Base-by-base conservation (phyloP, 2,888 invertebrate species). In the Drosophila nigricruria region DNA sequence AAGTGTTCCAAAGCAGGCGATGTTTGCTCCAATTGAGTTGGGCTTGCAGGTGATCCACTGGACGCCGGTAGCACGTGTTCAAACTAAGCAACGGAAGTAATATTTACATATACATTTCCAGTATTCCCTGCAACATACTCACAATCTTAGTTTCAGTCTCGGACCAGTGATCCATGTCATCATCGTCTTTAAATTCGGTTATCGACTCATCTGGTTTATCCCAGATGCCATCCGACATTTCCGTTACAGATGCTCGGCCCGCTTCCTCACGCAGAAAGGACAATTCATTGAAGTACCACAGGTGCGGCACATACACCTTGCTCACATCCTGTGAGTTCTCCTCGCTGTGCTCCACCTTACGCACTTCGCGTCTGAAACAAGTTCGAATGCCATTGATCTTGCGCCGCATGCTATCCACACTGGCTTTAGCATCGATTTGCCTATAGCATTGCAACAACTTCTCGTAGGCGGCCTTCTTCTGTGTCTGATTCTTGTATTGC, bases 311-410 rank as follows among this genome's bases (percentile, higher is more conserved):
- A 14, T 81, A 79, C 2, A 78, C 16, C 0, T 64, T 54, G 1
- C 20, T 45, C 0, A 18, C 16, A 0, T 18, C 40, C 14, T 53
- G 40, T 25, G 0, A 10, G 16, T 3, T 23, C 12, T 14, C 69
- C 75, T 82, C 67, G 49, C 79, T 74, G 5, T 45, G 52, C 57
- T 79, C 59, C n/a, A 82, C 82, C 27, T 66, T 82, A 18, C 82
- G 79, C 53, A 70, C 8, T 6, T 79, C 79, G 18, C 79, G 79
- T 0, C 75, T 61, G 36, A 34, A 79, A 10, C 79, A 82, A 1
- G 76, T 75, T 0, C 79, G 75, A 4, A 79, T 68, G 3, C 70
- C 68, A 18, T 79, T 82, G 40, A 79, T 66, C 5, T 56, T 45
- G 0, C 82, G 70, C 6, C 75, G 70, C 76, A 79, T 70, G 42